Evolutionary conservation across 2,888 invertebrate genomes (phyloP), one percentile per base, ranked within the genome.

Genomic region (Archips xylosteana): DNA sequence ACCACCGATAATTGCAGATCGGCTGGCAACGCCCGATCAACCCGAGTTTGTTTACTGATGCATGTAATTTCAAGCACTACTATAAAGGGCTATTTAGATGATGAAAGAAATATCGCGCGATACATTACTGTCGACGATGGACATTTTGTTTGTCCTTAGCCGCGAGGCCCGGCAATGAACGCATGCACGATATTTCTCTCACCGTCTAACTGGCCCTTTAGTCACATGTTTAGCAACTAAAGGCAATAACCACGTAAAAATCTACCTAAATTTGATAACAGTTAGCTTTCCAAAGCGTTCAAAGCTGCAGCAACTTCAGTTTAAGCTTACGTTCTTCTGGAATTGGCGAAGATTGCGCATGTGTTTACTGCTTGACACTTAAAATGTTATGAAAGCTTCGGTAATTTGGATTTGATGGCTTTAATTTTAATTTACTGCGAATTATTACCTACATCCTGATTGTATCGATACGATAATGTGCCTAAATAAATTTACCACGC

Each of bases 1-100:
- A 89, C 88, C 90, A 89, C 89, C 89, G 82, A 84, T 89, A 88
- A 89, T 90, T 88, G 87, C 82, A 79, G 75, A 57, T 57, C 57
- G 10, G 79, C 80, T 83, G 82, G 42, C 34, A 77, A 13, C 78
- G 76, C 9, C 57, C 3, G 59, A 62, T 51, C 70, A 73, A 68
- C 66, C 32, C 54, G 60, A 70, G 76, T 78, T 78, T 76, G 78
- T 78, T 78, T 76, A 76, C 73, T 76, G 69, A 60, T 47, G 65
- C 45, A 51, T 67, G 57, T 67, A 54, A 66, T 66, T 66, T 54
- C 54, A 15, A 63, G 23, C 36, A 15, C 10, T 34, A 64, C 32
- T 32, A 49, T 64, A 64, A 49, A 64, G n/a, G 6, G 6, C 4
- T 39, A 39, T 39, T 39, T 39, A 39, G 39, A 39, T 39, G 39